phyloP scores from a whole-genome alignment of 2,113 vertebrate genomes.

The Eulemur macaco region DNA sequence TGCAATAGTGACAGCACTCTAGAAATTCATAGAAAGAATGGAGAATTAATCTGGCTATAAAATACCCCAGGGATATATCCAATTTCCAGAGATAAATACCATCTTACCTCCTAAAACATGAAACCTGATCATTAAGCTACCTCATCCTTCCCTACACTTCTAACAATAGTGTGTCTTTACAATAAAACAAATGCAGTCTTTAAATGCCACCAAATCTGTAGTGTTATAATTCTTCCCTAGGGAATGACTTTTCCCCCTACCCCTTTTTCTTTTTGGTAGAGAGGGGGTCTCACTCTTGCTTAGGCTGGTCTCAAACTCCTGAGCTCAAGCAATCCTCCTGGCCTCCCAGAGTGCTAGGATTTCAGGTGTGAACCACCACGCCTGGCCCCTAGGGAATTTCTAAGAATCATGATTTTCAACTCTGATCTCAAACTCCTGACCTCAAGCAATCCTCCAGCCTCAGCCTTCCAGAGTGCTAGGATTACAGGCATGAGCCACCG shows the following conservation, averaged over 20 bases:
- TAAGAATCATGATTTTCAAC: constrained; percentile 21
- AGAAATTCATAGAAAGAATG: constrained; percentile 33
- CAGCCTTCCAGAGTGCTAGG: no score
- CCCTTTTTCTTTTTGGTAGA: no score
- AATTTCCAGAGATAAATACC: constrained; percentile 19
- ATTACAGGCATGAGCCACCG: no score
- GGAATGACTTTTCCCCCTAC: background rate
- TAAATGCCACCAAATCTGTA: background rate
- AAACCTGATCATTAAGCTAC: constrained; percentile 37
- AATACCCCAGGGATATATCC: background rate
- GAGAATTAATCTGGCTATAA: constrained; percentile 43
- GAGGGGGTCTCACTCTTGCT: no score
- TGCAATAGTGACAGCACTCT: background rate
- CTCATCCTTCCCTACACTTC: constrained; percentile 10
- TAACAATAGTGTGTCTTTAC: background rate
- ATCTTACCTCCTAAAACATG: constrained; percentile 24
- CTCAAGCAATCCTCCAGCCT: no score
- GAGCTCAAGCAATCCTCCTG: no score
- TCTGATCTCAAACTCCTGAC: no score
- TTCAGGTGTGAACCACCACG: no score
- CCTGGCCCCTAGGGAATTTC: background rate
- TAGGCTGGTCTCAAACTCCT: no score
- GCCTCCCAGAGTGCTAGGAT: no score
- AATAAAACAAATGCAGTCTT: constrained; percentile 53
- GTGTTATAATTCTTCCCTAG: background rate